Conservation (phyloP, 2,888 invertebrate genomes). For the Elysia crispata region DNA sequence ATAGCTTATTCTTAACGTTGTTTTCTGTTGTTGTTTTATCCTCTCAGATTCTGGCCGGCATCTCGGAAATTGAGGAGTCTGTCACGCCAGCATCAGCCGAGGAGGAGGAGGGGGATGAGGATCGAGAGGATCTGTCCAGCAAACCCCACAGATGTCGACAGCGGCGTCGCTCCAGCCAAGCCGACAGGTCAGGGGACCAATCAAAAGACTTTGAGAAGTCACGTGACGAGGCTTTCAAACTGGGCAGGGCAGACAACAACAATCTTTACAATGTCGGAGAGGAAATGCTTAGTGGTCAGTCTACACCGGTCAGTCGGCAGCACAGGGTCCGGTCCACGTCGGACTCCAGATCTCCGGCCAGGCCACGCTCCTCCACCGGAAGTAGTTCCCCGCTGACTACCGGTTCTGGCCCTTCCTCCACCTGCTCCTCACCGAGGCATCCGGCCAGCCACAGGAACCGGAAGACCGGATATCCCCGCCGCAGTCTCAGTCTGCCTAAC, state of each 20-base stretch:
- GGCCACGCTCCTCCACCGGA: constrained; percentile 18
- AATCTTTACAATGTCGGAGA: not conserved
- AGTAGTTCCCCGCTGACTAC: too few species aligned
- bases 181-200: constrained; percentile 9
- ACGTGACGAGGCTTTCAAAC: too few species aligned
- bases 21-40: too few species aligned
- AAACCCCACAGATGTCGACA: too few species aligned
- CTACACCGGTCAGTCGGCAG: not conserved
- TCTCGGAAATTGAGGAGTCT: constrained; percentile 66
- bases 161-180: too few species aligned
- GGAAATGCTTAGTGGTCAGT: constrained; percentile 2
- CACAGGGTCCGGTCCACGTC: not conserved
- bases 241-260: too few species aligned
- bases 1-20: too few species aligned
- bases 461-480: constrained; percentile 29
- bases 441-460: constrained; percentile 4
- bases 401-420: too few species aligned
- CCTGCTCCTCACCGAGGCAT: not conserved
- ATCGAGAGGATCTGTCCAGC: too few species aligned
- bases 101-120: too few species aligned
- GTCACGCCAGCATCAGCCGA: constrained; percentile 20
- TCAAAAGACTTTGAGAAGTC: constrained; percentile 21
- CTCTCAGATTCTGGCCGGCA: constrained; percentile 69
- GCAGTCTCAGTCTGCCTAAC: constrained; percentile 56
- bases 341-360: constrained; percentile 32